Base-by-base conservation (phyloP, 2,797 vertebrate species). In the Sebastes taczanowskii region DNA sequence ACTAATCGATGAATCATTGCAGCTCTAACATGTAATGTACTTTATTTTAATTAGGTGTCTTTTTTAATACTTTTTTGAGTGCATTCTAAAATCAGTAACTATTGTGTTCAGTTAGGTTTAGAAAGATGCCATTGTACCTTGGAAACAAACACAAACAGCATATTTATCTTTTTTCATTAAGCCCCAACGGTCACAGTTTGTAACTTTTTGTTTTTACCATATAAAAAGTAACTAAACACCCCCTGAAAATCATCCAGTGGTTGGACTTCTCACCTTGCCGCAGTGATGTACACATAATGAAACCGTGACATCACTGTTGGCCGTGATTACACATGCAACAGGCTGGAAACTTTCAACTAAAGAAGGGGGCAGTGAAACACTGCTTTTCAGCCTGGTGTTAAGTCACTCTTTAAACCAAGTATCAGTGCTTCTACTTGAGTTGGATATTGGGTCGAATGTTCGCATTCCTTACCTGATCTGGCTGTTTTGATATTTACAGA, bases 401-500 rank as follows among this genome's bases (percentile, higher is more conserved):
- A 16, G 3, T 34, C 10, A 1, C 22, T 60, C 49, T 53, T 53
- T 35, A n/a, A 74, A 35, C 18, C 1, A 30, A 30, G 38, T 18
- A 65, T 35, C n/a, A 60, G 16, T 10, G 25, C 18, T 46, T 20
- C 53, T 32, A 4, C 18, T 20, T 23, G 22, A 64, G 14, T 6
- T 8, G 4, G 5, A 53, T 23, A 11, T 61, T 42, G 14, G 10
- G 62, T 35, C 0, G 59, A 59, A 64, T 14, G 11, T 62, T 7
- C 8, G 20, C 11, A 1, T 6, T 55, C 30, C 95, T 92, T 80
- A 99, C 98, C 98, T 96, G 98, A 97, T 88, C 97, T 95, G 10
- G 97, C 97, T 25, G 97, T 97, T 93, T 99, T 99, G 92, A 99
- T 98, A 77, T 97, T 99, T 61, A 99, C 97, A 2, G 97, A 97